These are phyloP conservation scores for Stictonetta naevosa DNA, from an alignment of 2,113 vertebrate species.

Conservation along the genomic window DNA sequence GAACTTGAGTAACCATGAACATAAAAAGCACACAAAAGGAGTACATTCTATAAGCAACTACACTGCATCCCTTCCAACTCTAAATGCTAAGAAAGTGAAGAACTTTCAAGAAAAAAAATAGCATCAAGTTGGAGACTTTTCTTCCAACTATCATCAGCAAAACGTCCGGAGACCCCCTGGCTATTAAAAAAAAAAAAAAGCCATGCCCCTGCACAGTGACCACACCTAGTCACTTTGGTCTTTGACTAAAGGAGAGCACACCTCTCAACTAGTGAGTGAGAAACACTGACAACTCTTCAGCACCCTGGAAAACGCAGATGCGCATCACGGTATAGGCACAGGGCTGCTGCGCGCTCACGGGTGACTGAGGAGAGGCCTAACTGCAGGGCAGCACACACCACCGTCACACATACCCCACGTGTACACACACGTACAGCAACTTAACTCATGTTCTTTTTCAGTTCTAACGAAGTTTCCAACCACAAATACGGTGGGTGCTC, in stretches of 20 bases:
- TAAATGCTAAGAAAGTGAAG: background rate
- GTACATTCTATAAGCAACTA: background rate
- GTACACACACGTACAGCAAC: no score
- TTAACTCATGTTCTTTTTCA: background rate
- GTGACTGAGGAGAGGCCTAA: no score
- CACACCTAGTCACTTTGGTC: background rate
- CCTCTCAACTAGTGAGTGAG: fast-evolving
- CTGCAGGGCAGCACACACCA: background rate
- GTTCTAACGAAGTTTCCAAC: background rate
- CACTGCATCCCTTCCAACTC: background rate
- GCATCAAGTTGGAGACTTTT: background rate
- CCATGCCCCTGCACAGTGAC: fast-evolving
- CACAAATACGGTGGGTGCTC: background rate
- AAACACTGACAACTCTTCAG: no score
- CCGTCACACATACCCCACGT: no score
- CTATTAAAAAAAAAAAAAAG: no score
- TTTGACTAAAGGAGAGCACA: background rate
- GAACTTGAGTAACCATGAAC: fast-evolving
- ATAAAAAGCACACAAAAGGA: background rate
- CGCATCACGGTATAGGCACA: fast-evolving
- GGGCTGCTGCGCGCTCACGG: fast-evolving
- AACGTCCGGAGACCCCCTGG: background rate
- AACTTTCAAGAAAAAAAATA: background rate
- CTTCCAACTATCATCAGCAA: background rate
- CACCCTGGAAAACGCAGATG: fast-evolving